These are phyloP conservation scores for Hipparchia semele DNA, from an alignment of 2,888 invertebrate genomes.

Conservation along the genomic window DNA sequence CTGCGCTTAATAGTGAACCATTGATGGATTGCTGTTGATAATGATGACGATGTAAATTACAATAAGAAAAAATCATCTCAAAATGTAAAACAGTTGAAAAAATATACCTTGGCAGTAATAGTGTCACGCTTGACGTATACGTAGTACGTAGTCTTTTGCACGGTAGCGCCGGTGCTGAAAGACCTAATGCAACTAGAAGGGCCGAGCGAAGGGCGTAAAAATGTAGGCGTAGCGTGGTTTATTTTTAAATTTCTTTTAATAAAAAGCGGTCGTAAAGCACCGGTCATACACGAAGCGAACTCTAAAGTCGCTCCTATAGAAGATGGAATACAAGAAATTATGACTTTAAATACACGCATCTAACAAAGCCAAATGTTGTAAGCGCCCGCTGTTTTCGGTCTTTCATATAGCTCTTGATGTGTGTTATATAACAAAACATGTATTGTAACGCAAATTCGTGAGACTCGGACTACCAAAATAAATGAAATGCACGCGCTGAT, in stretches of 20 bases:
- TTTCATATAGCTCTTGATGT: no score
- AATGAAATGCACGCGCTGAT: no score
- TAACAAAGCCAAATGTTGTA: no score
- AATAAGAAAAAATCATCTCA: neutral
- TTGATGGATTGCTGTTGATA: no score
- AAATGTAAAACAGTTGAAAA: neutral
- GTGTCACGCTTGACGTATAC: neutral
- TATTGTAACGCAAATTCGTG: no score
- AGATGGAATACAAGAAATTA: no score
- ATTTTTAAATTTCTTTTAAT: constrained; percentile 54
- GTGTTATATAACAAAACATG: no score
- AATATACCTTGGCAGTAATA: neutral
- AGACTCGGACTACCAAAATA: no score
- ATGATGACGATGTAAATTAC: no score
- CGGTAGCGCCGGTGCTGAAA: constrained; percentile 36
- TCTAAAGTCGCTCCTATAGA: neutral
- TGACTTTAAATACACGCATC: no score
- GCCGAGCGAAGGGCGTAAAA: constrained; percentile 35
- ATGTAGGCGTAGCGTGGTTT: constrained; percentile 37
- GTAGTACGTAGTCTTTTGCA: constrained; percentile 18
- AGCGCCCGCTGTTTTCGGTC: no score
- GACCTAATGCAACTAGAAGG: constrained; percentile 40
- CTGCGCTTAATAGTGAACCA: no score
- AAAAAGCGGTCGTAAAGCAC: constrained; percentile 40
- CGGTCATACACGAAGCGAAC: neutral